Evolutionary conservation across 2,888 invertebrate species (phyloP).

Genomic region (Agrotis clavis): DNA sequence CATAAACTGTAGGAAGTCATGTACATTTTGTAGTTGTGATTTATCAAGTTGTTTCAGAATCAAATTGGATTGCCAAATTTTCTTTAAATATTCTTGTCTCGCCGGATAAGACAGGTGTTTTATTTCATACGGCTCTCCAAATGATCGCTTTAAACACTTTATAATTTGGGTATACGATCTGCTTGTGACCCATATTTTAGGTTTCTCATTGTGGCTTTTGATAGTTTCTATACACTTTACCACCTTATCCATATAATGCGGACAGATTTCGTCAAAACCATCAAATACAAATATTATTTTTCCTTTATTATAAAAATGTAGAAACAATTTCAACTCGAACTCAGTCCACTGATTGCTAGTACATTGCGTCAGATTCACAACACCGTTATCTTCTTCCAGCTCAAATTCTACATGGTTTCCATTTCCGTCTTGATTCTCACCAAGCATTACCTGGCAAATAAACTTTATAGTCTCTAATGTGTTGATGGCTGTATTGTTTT

Average conservation of each 20-base stretch:
- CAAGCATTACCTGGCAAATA: neutral
- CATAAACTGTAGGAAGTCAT: conserved; percentile 2
- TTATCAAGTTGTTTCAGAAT: conserved; percentile 23
- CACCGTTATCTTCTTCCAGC: conserved; percentile 6
- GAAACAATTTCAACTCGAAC: conserved; percentile 47
- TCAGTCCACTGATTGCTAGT: conserved; percentile 8
- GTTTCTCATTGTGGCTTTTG: conserved; percentile 9
- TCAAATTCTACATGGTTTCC: neutral
- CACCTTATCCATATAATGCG: conserved; percentile 48
- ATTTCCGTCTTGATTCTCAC: conserved; percentile 1
- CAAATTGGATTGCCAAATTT: conserved; percentile 37
- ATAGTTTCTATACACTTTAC: conserved; percentile 25
- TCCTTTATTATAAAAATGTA: conserved; percentile 34
- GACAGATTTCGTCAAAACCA: conserved; percentile 63
- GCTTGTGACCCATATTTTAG: conserved; percentile 55
- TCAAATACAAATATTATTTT: conserved; percentile 57
- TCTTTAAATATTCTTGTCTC: conserved; percentile 45
- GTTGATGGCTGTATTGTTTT: no score
- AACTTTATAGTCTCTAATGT: no score
- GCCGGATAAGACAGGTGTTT: conserved; percentile 11
- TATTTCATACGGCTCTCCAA: conserved; percentile 41
- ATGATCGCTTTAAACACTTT: conserved; percentile 34
- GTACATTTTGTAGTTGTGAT: conserved; percentile 39
- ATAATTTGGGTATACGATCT: conserved; percentile 52
- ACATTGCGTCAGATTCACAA: conserved; percentile 23